Conservation (phyloP, 2,797 vertebrate genomes). For the Fundulus diaphanus region DNA sequence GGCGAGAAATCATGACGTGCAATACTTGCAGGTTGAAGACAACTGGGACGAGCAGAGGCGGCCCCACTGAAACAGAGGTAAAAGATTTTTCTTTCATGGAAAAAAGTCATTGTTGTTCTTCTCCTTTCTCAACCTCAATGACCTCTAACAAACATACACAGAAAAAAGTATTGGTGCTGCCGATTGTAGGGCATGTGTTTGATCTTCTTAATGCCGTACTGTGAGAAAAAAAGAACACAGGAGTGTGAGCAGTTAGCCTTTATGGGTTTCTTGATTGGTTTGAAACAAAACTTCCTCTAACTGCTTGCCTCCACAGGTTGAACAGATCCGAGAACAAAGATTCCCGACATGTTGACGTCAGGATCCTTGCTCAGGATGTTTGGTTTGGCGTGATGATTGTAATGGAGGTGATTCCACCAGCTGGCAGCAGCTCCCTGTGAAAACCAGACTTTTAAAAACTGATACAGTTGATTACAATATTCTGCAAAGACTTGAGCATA, state of each 20-base stretch:
- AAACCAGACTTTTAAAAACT: slow-evolving; percentile 1
- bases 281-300: slow-evolving; percentile 1
- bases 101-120: slow-evolving; percentile 8
- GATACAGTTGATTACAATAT: too few relatives aligned
- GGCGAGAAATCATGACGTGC: slow-evolving; percentile 86
- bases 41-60: slow-evolving; percentile 92
- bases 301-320: slow-evolving; percentile 90
- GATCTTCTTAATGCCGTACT: slow-evolving; percentile 96
- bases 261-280: not conserved
- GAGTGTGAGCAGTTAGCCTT: not conserved
- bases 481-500: too few relatives aligned
- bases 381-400: slow-evolving; percentile 95
- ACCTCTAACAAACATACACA: slow-evolving; percentile 81
- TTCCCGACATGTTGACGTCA: slow-evolving; percentile 90
- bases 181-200: slow-evolving; percentile 92
- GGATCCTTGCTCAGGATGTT: slow-evolving; percentile 94
- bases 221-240: slow-evolving; percentile 35
- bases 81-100: not conserved
- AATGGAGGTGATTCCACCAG: slow-evolving; percentile 99
- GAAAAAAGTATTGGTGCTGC: slow-evolving; percentile 95
- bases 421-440: slow-evolving; percentile 91
- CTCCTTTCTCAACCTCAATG: slow-evolving; percentile 19
- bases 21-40: slow-evolving; percentile 94
- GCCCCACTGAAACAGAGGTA: slow-evolving; percentile 86
- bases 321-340: slow-evolving; percentile 88